These are phyloP conservation scores for Drosophila fuyamai DNA, from an alignment of 1,140 invertebrate species.

Conservation along the genomic window DNA sequence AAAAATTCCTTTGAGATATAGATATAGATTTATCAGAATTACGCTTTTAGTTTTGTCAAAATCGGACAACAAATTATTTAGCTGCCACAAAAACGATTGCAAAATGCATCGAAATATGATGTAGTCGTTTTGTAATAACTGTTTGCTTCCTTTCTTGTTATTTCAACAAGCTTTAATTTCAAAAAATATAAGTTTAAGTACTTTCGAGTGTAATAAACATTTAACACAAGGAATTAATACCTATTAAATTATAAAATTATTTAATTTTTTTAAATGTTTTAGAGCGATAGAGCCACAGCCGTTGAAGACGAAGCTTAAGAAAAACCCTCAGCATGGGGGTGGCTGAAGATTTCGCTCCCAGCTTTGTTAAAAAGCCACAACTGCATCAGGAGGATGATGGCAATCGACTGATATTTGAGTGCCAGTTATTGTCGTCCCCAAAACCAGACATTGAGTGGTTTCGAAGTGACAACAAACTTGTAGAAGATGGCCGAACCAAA, in stretches of 20 bases:
- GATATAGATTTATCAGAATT: no score
- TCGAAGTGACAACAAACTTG: slow-evolving; percentile 92
- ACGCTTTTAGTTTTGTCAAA: no score
- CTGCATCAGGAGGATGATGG: slow-evolving; percentile 98
- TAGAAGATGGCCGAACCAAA: slow-evolving; percentile 92
- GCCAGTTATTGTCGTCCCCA: slow-evolving; percentile 94
- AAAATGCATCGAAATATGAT: no score
- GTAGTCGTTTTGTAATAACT: no score
- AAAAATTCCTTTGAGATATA: no score
- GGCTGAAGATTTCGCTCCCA: slow-evolving; percentile 96
- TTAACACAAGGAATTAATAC: no score
- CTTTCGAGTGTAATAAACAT: no score
- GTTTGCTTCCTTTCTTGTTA: no score
- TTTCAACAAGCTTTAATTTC: neutral
- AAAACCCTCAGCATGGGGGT: slow-evolving; percentile 82
- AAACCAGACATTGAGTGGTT: slow-evolving; percentile 97
- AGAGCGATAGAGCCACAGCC: slow-evolving; percentile 55
- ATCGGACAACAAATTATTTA: no score
- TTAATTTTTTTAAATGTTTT: neutral
- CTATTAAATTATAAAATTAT: no score
- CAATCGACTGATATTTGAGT: slow-evolving; percentile 97
- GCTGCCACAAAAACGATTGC: no score
- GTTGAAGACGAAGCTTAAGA: slow-evolving; percentile 58
- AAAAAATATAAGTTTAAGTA: neutral
- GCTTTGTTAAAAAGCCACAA: slow-evolving; percentile 98